These are phyloP conservation scores for Zophobas atratus DNA, from an alignment of 1,140 invertebrate species.

Conservation along the genomic window DNA sequence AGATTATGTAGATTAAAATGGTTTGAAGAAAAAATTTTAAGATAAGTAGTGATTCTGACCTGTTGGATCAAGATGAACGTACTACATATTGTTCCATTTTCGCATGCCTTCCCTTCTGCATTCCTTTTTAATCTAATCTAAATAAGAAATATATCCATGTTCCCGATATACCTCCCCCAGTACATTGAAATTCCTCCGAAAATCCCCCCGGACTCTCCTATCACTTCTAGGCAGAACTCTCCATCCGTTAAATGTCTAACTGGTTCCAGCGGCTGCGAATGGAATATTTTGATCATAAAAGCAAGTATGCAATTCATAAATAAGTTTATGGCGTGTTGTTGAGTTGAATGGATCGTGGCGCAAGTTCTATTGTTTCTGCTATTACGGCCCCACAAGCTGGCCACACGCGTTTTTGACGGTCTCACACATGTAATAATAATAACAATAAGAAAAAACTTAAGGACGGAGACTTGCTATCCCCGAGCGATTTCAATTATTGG, in stretches of 20 bases:
- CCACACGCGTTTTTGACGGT: conserved; percentile 37
- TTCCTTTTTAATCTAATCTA: too few relatives aligned
- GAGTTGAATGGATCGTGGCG: conserved; percentile 40
- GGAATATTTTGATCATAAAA: conserved; percentile 39
- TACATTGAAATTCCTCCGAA: not conserved
- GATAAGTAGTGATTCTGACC: too few relatives aligned
- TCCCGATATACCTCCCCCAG: too few relatives aligned
- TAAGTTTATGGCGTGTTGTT: conserved; percentile 41
- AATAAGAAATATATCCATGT: too few relatives aligned
- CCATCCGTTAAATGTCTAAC: conserved; percentile 12
- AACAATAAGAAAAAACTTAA: conserved; percentile 2
- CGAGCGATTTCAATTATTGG: conserved; percentile 27
- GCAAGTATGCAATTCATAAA: conserved; percentile 43
- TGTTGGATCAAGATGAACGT: too few relatives aligned
- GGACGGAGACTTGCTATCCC: not conserved
- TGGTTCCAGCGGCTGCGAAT: conserved; percentile 15
- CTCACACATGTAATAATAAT: conserved; percentile 33
- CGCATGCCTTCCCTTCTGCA: too few relatives aligned
- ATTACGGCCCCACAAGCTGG: conserved; percentile 39
- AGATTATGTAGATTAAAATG: too few relatives aligned
- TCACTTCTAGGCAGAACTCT: conserved; percentile 20
- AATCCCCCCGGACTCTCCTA: not conserved
- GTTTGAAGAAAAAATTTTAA: too few relatives aligned
- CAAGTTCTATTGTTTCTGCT: conserved; percentile 38
- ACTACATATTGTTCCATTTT: too few relatives aligned